Evolutionary conservation across 2,888 invertebrate genomes (phyloP).

Genomic region (Hypomecis atomaria): DNA sequence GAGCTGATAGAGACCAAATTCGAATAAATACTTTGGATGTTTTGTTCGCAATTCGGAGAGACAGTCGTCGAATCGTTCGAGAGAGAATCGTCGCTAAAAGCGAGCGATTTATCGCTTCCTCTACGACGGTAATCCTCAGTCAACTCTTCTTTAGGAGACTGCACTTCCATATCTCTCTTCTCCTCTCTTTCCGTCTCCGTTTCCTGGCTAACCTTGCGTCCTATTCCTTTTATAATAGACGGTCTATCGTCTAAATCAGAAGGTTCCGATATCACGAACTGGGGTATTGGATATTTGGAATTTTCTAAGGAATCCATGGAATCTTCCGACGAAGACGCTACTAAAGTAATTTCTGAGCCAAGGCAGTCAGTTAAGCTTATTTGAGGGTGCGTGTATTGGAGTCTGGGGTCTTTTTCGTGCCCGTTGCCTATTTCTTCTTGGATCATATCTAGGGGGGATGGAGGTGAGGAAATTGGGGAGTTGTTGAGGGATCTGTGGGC

Average conservation of each 20-base stretch:
- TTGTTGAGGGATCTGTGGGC: slow-evolving; percentile 85
- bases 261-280: slow-evolving; percentile 90
- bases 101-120: slow-evolving; percentile 88
- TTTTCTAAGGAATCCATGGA: slow-evolving; percentile 88
- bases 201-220: slow-evolving; percentile 88
- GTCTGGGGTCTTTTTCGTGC: slow-evolving; percentile 48
- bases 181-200: slow-evolving; percentile 81
- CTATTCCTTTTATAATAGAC: slow-evolving; percentile 92
- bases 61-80: slow-evolving; percentile 86
- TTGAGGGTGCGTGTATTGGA: slow-evolving; percentile 88
- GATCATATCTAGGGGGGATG: slow-evolving; percentile 91
- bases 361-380: slow-evolving; percentile 96
- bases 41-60: slow-evolving; percentile 84
- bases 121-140: slow-evolving; percentile 82
- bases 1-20: slow-evolving; percentile 85
- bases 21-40: slow-evolving; percentile 77
- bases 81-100: slow-evolving; percentile 90
- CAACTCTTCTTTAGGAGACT: slow-evolving; percentile 70
- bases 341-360: slow-evolving; percentile 92
- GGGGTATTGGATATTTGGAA: slow-evolving; percentile 81
- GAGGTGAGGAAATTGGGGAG: slow-evolving; percentile 86
- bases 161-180: slow-evolving; percentile 70
- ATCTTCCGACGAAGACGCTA: slow-evolving; percentile 90
- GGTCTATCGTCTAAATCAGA: slow-evolving; percentile 88
- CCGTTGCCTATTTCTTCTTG: slow-evolving; percentile 86